Base-by-base conservation (phyloP, 2,113 vertebrate genomes). In the Turnix velox region DNA sequence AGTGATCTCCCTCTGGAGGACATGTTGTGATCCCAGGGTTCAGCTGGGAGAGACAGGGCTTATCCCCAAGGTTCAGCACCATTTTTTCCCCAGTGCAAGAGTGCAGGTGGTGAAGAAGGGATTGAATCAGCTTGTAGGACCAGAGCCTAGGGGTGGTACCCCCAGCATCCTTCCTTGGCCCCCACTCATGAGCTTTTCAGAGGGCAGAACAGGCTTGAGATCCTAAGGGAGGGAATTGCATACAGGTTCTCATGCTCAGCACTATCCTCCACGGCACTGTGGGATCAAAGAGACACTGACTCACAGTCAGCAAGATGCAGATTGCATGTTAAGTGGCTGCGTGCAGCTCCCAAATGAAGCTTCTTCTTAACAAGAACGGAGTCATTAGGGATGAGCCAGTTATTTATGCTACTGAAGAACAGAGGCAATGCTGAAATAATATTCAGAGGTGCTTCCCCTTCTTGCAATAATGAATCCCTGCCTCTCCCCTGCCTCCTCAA, bases 321-420 rank as follows among this genome's bases (percentile, higher is more conserved):
- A 46, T 24, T 63, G 88, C 72, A 82, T 88, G 68, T 62, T 86
- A 90, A 95, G 86, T 24, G 88, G 48, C 83, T 92, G 76, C 57
- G 20, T 8, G 66, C 45, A 73, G 84, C 77, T 90, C 92, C 61
- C 77, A 88, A 33, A 79, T 58, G 43, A 78, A 79, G 66, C 59
- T 82, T 54, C 49, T 57, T 93, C 22, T 62, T 84, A 79, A 84
- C 0, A 14, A 90, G 84, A 91, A 54, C 0, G 1, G 39, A 57
- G 73, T 88, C 66, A 39, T 92, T 87, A 84, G 84, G 87, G 91
- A 76, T 58, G 74, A 91, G 37, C 16, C 4, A 3, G 37, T 89
- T 84, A 58, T 69, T 95, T 76, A 12, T 75, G 88, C 69, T 81
- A 31, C 4, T 4, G 76, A 67, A 87, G 83, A 92, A 63, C 31